Conservation (phyloP, 2,113 vertebrate genomes). For the Atherinomorus stipes region DNA sequence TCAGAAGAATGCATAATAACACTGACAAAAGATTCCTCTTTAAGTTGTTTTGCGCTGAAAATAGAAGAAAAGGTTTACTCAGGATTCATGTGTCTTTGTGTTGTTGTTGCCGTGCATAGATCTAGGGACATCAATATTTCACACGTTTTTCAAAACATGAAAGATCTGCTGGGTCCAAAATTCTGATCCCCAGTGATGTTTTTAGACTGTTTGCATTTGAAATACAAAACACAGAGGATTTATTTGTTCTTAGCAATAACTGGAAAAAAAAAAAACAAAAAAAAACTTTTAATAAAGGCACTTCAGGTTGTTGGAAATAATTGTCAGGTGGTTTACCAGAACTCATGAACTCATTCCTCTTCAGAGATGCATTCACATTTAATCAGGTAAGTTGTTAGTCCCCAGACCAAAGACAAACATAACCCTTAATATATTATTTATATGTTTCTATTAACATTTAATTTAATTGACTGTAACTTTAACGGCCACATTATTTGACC, state of each 20-base stretch:
- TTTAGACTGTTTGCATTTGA: constrained; percentile 44
- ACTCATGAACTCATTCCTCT: constrained; percentile 7
- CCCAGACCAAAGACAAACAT: constrained; percentile 27
- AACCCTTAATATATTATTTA: background rate
- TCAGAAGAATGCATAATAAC: constrained; percentile 30
- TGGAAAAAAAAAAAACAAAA: constrained; percentile 1
- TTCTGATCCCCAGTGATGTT: constrained; percentile 36
- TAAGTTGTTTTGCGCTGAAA: constrained; percentile 36
- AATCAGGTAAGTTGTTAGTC: constrained; percentile 9
- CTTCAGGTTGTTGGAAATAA: constrained; percentile 36
- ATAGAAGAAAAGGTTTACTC: constrained; percentile 22
- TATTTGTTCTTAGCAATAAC: constrained; percentile 54
- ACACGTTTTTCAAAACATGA: constrained; percentile 46
- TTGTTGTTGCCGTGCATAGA: constrained; percentile 33
- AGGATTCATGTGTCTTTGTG: constrained; percentile 46
- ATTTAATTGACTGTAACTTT: constrained; percentile 1
- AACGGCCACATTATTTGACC: background rate
- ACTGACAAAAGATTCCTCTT: constrained; percentile 15
- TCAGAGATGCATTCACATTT: background rate
- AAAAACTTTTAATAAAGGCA: constrained; percentile 7
- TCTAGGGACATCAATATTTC: constrained; percentile 52
- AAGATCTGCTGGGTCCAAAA: constrained; percentile 46
- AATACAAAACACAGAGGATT: constrained; percentile 39
- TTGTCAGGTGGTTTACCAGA: constrained; percentile 34
- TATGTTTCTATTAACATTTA: background rate